Conservation (phyloP, 1,140 invertebrate species). For the Mylabris phalerata region DNA sequence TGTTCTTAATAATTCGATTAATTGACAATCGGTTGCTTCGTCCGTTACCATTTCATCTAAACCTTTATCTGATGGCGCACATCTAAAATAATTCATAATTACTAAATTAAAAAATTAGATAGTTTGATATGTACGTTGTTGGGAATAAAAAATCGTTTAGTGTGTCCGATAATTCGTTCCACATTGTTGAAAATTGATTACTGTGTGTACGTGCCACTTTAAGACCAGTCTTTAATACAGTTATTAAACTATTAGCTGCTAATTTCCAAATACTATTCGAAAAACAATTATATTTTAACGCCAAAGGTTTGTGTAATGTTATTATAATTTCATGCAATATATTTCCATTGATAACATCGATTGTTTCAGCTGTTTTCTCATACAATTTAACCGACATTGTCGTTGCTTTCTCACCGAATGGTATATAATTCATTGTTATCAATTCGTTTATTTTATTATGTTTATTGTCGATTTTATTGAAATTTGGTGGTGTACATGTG, state of each 20-base stretch:
- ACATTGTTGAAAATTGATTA: constrained; percentile 64
- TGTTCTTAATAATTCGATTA: constrained; percentile 77
- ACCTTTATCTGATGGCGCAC: constrained; percentile 57
- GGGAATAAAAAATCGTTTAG: constrained; percentile 90
- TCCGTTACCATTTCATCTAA: constrained; percentile 77
- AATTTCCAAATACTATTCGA: constrained; percentile 81
- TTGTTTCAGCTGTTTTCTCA: constrained; percentile 68
- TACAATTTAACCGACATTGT: constrained; percentile 78
- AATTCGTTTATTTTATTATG: constrained; percentile 54
- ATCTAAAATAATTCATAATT: constrained; percentile 34
- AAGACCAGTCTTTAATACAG: constrained; percentile 74
- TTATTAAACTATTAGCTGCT: constrained; percentile 70
- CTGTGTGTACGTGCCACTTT: constrained; percentile 77
- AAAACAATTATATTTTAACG: constrained; percentile 77
- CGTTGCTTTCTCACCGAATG: constrained; percentile 80
- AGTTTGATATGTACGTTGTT: constrained; percentile 49
- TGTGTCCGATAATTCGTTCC: constrained; percentile 77
- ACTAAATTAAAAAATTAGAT: background rate
- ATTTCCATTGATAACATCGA: constrained; percentile 65
- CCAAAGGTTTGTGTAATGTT: constrained; percentile 66
- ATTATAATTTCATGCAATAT: constrained; percentile 72
- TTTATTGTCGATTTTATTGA: constrained; percentile 50
- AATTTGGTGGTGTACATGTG: constrained; percentile 61
- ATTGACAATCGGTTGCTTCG: constrained; percentile 79
- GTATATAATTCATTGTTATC: constrained; percentile 81